Evolutionary conservation across 2,797 vertebrate genomes (phyloP), one percentile per base, ranked within the genome.

Genomic region (Anabas testudineus): DNA sequence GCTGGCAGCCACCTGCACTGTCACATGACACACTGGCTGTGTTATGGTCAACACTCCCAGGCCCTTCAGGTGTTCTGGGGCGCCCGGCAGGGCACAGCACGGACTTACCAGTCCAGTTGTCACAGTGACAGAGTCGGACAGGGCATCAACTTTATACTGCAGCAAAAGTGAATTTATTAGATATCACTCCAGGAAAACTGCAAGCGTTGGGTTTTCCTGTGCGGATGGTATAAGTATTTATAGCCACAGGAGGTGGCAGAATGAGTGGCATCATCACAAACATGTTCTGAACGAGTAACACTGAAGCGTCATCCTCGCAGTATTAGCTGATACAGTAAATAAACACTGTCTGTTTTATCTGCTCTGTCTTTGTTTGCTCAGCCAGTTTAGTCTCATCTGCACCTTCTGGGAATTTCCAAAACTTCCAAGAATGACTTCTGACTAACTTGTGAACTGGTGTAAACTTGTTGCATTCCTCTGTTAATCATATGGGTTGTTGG

Each of bases 11-110:
- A 81, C 82, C 84, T 84, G 84, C 67, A 13, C 52, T 0, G 62
- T 87, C 87, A 87, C 86, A 82, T 87, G 88, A 88, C 78, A 67
- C 49, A 2, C 60, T 34, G 64, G 49, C 69, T 53, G 65, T 47
- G 45, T 75, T 81, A 41, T 43, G 76, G 80, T 66, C 81, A 63
- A 78, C 76, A 67, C 52, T 69, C 41, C 1, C 43, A 18, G 73
- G 68, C 46, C 64, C 62, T 51, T 71, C 63, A 76, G 81, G 71
- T 80, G 82, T 52, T 71, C 51, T 19, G 57, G 70, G 67, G 76
- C 65, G 60, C 32, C 73, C 45, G 55, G 60, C 53, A 53, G 73
- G 72, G 73, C 63, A 54, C 0, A 49, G 45, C 56, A 36, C 46
- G 0, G 36, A 71, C 68, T 67, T 30, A 48, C n/a, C 10, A 69